A percentile compares a stretch with the other conserved stretches of the same genome.
Conservation (phyloP, 2,797 vertebrate species). For the Diplodus puntazzo region DNA sequence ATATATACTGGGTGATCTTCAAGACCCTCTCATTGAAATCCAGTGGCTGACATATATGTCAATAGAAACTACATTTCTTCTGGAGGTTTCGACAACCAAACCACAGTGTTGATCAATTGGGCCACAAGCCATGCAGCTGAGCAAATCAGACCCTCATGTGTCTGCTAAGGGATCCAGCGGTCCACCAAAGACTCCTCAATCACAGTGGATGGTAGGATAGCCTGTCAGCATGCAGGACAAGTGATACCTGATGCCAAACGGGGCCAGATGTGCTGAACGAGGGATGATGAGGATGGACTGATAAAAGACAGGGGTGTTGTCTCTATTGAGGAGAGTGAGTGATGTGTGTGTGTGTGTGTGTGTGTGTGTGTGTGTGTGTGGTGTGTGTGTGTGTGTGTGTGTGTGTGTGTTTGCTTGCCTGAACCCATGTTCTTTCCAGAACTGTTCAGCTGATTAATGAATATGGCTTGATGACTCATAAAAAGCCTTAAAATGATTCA, state of each 20-base stretch:
- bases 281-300: constrained; percentile 80
- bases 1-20: constrained; percentile 29
- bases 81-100: constrained; percentile 36
- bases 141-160: constrained; percentile 55
- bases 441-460: constrained; percentile 58
- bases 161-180: constrained; percentile 57
- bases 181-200: constrained; percentile 66
- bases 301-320: constrained; percentile 78
- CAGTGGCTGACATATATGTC: constrained; percentile 28
- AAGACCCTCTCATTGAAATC: constrained; percentile 37
- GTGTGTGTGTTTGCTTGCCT: constrained; percentile 14
- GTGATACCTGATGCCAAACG: constrained; percentile 77
- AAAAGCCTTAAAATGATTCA: constrained; percentile 36
- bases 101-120: constrained; percentile 35
- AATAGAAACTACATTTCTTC: constrained; percentile 49
- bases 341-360: constrained; percentile 39
- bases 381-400: constrained; percentile 35
- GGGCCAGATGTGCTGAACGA: constrained; percentile 73
- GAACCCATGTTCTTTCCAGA: constrained; percentile 49
- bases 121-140: constrained; percentile 34
- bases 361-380: background rate
- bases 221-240: constrained; percentile 69
- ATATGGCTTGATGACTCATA: constrained; percentile 45
- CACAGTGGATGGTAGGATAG: constrained; percentile 59
- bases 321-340: constrained; percentile 57